A percentile compares a stretch with the other conserved stretches of the same genome.
These are phyloP conservation scores for Pegea sp. DNA, from an alignment of 23 tunicate genomes.

Conservation along the genomic window DNA sequence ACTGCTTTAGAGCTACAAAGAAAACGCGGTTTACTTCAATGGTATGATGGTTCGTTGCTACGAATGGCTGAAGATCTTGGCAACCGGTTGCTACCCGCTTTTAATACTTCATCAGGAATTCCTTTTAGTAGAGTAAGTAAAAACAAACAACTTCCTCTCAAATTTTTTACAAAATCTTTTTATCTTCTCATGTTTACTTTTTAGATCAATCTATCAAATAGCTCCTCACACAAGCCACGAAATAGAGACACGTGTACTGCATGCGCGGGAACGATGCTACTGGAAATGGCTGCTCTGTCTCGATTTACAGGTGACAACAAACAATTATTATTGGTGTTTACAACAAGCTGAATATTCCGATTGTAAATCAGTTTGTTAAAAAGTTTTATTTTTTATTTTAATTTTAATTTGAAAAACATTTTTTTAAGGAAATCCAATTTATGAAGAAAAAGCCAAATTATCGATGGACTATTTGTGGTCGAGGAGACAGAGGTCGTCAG, in stretches of 20 bases:
- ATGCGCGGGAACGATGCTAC: slow-evolving; percentile 81
- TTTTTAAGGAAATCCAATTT: slow-evolving; percentile 49
- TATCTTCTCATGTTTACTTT: not conserved
- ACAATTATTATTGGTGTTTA: not conserved
- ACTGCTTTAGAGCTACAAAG: slow-evolving; percentile 62
- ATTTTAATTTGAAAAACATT: not conserved
- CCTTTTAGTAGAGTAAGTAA: slow-evolving; percentile 61
- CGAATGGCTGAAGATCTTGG: slow-evolving; percentile 59
- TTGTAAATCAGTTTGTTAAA: not conserved
- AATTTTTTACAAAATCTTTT: not conserved
- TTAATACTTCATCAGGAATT: slow-evolving; percentile 83
- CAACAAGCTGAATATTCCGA: not conserved
- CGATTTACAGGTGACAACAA: slow-evolving; percentile 47
- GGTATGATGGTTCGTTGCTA: slow-evolving; percentile 55
- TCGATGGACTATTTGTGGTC: slow-evolving; percentile 94
- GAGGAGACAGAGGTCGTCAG: slow-evolving; percentile 61
- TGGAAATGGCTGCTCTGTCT: slow-evolving; percentile 91
- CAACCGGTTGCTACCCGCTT: slow-evolving; percentile 72
- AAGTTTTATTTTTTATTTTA: not conserved
- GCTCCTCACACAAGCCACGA: slow-evolving; percentile 22
- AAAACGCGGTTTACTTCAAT: slow-evolving; percentile 20
- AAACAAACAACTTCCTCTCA: no score
- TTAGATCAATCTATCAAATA: slow-evolving; percentile 62
- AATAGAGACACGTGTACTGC: slow-evolving; percentile 90
- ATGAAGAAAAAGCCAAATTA: slow-evolving; percentile 54